Evolutionary conservation across 2,888 invertebrate species (phyloP), one percentile per base, ranked within the genome.

Genomic region (Bombylius discolor): DNA sequence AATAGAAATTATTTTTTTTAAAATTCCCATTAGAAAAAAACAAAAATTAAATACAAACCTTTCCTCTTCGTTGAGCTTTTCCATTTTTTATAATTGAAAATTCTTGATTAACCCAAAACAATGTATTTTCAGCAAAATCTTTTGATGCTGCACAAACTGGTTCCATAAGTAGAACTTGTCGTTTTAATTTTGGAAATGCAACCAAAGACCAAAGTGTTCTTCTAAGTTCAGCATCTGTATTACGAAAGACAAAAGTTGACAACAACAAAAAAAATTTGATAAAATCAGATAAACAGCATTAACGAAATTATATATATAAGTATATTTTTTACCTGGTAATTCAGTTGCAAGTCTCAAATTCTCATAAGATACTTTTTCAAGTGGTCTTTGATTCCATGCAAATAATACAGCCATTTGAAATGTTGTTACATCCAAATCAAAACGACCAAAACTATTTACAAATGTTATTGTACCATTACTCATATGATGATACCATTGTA

Each of bases 401-500:
- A 97, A 98, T 48, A 99, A 77, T 14, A 99, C 97, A 46, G 97
- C 96, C 97, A 99, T 97, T 83, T 99, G 99, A 76, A 98, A 98
- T 34, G 99, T 98, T 13, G 98, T 99, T 7, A 99, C 97, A 71
- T 99, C 99, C 65, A 99, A 79, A 76, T 99, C 99, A 76, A 91
- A 99, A 64, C 90, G 85, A 1, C 96, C 98, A 55, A 90, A 84
- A 63, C 86, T 83, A 72, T 95, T 97, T 0, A 85, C 83, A 77
- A 98, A 98, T 33, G 93, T 94, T 64, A 99, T 94, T 59, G 96
- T 96, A 64, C 98, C 99, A 76, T 98, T 98, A 62, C 97, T 96
- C 97, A 98, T 98, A 68, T 98, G 96, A 76, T 99, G 98, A 75
- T 98, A 89, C 99, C 99, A 99, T 75, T 96, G 95, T 57, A 99